These are phyloP conservation scores for Trachymyrmex septentrionalis DNA, from an alignment of 1,140 invertebrate species.

Conservation along the genomic window DNA sequence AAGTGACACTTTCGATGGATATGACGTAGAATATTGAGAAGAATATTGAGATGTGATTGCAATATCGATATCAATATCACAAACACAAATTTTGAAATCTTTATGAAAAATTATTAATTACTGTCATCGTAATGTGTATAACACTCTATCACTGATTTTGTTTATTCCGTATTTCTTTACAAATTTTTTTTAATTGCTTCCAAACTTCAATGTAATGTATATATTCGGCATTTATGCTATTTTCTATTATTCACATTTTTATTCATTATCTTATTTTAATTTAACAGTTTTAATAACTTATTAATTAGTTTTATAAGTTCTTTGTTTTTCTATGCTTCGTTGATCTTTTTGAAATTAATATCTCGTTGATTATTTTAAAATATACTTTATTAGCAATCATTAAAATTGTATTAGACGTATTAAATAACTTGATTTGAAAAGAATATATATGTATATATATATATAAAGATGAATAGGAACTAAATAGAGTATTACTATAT, in stretches of 20 bases:
- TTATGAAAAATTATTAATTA: background rate
- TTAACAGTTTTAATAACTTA: background rate
- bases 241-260: background rate
- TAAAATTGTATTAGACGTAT: background rate
- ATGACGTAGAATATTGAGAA: slow-evolving; percentile 5
- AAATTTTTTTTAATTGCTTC: too few relatives aligned
- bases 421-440: too few relatives aligned
- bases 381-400: background rate
- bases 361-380: background rate
- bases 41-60: background rate
- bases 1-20: background rate
- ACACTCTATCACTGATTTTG: background rate
- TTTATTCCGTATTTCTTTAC: too few relatives aligned
- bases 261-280: background rate
- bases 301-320: slow-evolving; percentile 2
- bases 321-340: background rate
- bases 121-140: background rate
- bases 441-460: too few relatives aligned
- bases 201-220: background rate
- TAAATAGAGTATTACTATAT: background rate
- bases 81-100: slow-evolving; percentile 12
- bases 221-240: background rate
- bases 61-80: background rate
- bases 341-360: background rate
- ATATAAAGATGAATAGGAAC: background rate